Evolutionary conservation across 1,140 invertebrate genomes (phyloP), one percentile per base, ranked within the genome.

Genomic region (Orius insidiosus): DNA sequence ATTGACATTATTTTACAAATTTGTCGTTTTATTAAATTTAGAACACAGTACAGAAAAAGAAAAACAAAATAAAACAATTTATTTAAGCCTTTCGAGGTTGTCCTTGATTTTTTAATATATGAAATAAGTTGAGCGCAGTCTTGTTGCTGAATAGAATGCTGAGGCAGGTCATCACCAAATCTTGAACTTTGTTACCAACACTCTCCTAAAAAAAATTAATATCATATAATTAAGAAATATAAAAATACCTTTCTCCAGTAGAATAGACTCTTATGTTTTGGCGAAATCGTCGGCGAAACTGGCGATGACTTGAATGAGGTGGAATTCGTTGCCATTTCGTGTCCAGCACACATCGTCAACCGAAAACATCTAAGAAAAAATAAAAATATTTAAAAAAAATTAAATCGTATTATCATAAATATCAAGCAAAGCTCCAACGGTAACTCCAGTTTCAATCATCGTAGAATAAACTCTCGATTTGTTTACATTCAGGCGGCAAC

Each of bases 291-390:
- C 69, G 42, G 83, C 69, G 53, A 83, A 63, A 54, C 69, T 68
- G 32, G 74, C 71, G 18, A 75, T 74, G 0, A 73, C 76, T 60
- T 75, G 70, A 44, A 78, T 75, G 24, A 81, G 64, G 63, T 84
- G 79, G 60, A 77, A 76, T 62, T 85, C 79, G 56, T 83, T 79
- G 13, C 78, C 77, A 63, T 80, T 74, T 16, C 72, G 74, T 39
- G 79, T 63, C 80, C 80, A 85, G 48, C 75, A 72, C 48, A 78
- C 68, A 56, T 82, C 79, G 57, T 80, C 79, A 54, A 76, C 70
- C 19, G 76, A 74, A 54, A 79, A 72, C 67, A 79, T 65, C 59
- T 50, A 42, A 64, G 51, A 47, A 48, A 38, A 7, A 50, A n/a
- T 40, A 38, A n/a, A n/a, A n/a, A n/a, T n/a, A n/a, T n/a, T n/a